Conservation (phyloP, 2,113 vertebrate genomes). For the Ophthalmolycus amberensis region DNA sequence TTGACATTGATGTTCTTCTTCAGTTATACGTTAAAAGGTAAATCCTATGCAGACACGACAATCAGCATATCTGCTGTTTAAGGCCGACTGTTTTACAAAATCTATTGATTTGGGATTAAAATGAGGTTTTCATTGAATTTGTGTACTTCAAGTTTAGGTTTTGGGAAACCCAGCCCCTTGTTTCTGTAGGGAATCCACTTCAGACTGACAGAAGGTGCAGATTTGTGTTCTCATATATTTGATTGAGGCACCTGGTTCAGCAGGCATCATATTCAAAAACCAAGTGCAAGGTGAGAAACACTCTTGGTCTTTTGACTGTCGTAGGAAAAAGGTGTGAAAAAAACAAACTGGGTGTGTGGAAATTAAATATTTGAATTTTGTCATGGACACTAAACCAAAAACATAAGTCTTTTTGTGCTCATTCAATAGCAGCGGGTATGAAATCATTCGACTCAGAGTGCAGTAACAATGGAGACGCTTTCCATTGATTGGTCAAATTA, state of each 20-base stretch:
- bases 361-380: constrained; percentile 34
- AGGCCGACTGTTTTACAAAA: constrained; percentile 46
- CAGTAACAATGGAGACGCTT: constrained; percentile 46
- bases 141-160: constrained; percentile 53
- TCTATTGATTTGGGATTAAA: constrained; percentile 27
- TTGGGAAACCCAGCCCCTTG: constrained; percentile 70
- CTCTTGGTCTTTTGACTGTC: constrained; percentile 65
- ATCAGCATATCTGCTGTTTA: constrained; percentile 14
- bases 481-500: constrained; percentile 24
- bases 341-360: constrained; percentile 18
- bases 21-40: constrained; percentile 3
- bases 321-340: constrained; percentile 34
- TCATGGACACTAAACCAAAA: constrained; percentile 57
- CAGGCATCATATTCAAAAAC: constrained; percentile 85
- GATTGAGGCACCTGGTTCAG: constrained; percentile 87
- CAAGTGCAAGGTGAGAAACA: constrained; percentile 73
- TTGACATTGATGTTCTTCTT: constrained; percentile 21
- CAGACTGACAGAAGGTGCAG: constrained; percentile 76
- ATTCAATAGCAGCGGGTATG: constrained; percentile 71
- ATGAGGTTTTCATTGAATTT: constrained; percentile 32
- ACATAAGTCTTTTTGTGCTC: constrained; percentile 74
- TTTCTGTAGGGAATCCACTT: constrained; percentile 69
- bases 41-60: constrained; percentile 1
- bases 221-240: constrained; percentile 79
- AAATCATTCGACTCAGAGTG: constrained; percentile 65